Evolutionary conservation across 2,797 vertebrate species (phyloP), one percentile per base, ranked within the genome.

Genomic region (Neosilurus hyrtlii): DNA sequence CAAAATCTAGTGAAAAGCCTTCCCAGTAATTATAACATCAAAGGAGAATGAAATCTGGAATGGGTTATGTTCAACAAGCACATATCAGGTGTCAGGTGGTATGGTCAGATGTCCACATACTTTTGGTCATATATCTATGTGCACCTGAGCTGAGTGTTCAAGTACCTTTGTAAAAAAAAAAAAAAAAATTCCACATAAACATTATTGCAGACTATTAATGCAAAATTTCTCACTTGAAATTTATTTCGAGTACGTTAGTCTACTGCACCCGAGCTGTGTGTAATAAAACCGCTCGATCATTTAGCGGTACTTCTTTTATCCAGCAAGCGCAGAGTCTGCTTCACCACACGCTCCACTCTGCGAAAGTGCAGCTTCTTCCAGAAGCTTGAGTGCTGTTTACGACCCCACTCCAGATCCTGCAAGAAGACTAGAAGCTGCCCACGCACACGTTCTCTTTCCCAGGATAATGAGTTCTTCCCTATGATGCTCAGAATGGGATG

Each of bases 351-450:
- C 91, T 98, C 96, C 12, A 98, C 97, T 14, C 94, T 90, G 3
- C 94, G 91, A 88, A 98, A 96, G 89, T 96, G 96, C 83, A 96
- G 92, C 90, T 95, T 97, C 89, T 96, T 97, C 96, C 95, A 96
- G 54, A 96, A 89, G 78, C 93, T 97, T 24, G 84, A 91, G 51
- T 97, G 97, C 89, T 96, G 95, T 9, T 92, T 92, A 15, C 96
- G 93, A 49, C 96, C 97, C 87, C 95, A 95, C 87, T 97, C 96
- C 90, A 99, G 92, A 76, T 99, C 97, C 73, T 93, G 92, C 82
- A 98, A 93, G 84, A 99, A 94, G 11, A 95, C 93, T 87, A 92
- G 83, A 0, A 99, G 96, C 91, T 98, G 96, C 85, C 96, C 91
- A 20, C 82, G 91, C 35, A 99, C 93, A 0, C 92, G 92, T 0